A percentile compares a stretch with the other conserved stretches of the same genome.
phyloP scores from a whole-genome alignment of 2,888 invertebrate genomes.

The Epirrhoe tristata region DNA sequence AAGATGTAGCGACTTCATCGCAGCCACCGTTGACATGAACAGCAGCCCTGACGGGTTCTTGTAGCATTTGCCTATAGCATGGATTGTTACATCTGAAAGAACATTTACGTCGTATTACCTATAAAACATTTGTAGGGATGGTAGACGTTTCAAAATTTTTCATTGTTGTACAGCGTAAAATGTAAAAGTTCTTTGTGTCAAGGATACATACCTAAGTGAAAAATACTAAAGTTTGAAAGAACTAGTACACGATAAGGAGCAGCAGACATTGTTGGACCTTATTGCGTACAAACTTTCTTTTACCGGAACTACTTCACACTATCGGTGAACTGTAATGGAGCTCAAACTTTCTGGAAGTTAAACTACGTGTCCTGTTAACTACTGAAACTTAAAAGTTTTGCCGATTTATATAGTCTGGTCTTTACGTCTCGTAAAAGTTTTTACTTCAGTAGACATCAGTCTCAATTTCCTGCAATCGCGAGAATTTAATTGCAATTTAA shows the following conservation, averaged over 20 bases:
- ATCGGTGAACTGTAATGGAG: constrained; percentile 4
- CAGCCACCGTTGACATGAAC: constrained; percentile 68
- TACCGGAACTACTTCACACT: neutral
- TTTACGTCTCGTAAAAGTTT: constrained; percentile 11
- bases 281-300: too few species aligned
- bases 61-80: constrained; percentile 62
- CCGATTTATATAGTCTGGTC: constrained; percentile 18
- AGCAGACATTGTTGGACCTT: too few species aligned
- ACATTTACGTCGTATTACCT: neutral
- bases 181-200: too few species aligned
- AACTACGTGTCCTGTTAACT: constrained; percentile 11
- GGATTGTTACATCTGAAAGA: constrained; percentile 70
- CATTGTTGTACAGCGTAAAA: too few species aligned
- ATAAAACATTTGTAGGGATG: too few species aligned
- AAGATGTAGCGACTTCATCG: constrained; percentile 62
- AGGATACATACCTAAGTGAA: too few species aligned
- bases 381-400: constrained; percentile 11
- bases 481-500: too few species aligned
- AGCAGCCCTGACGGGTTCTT: constrained; percentile 55
- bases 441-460: neutral
- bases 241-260: too few species aligned
- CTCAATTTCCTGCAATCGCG: too few species aligned
- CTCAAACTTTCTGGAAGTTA: constrained; percentile 12
- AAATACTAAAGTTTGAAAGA: too few species aligned
- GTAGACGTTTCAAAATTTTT: too few species aligned